Evolutionary conservation across 2,888 invertebrate species (phyloP), one percentile per base, ranked within the genome.

Genomic region (Euzophera pinguis): DNA sequence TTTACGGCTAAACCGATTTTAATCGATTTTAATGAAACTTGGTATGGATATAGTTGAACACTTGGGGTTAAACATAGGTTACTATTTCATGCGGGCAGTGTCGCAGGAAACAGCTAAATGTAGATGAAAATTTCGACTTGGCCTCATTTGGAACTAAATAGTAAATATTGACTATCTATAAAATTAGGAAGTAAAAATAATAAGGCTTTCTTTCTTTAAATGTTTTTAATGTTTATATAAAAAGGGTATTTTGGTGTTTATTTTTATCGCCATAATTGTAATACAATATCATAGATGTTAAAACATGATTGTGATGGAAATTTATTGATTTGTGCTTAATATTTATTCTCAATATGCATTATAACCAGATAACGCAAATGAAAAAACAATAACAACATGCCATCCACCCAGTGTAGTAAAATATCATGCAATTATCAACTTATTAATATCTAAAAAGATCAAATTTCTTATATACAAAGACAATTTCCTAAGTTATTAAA

Each of bases 311-410:
- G 82, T 83, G 82, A 83, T 83, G 76, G 61, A 74, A 74, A 69
- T 73, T 65, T 54, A 69, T 65, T 66, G 68, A 74, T 75, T 76
- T 78, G 80, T 82, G 88, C 77, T 57, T 61, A 68, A 66, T 61
- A 67, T 56, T 35, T 63, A 66, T 79, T 81, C 86, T 89, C 88
- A 81, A 65, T 76, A 75, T 74, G 67, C 83, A 84, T 89, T 89
- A 84, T 85, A 63, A 66, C 83, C 75, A 81, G 84, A 88, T 77
- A 90, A 89, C 72, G 83, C 71, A 81, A 67, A 83, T 54, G 89
- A 89, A 77, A 85, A 84, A 22, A 22, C 22, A 22, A 71, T 60
- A 58, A 63, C 14, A 42, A 42, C 34, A 75, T 60, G 73, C 78
- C 79, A 74, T 73, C 75, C 78, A 81, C 80, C 78, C 67, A 59